A percentile compares a stretch with the other conserved stretches of the same genome.
phyloP scores from a whole-genome alignment of 2,113 vertebrate species.

The Festucalex cinctus region DNA sequence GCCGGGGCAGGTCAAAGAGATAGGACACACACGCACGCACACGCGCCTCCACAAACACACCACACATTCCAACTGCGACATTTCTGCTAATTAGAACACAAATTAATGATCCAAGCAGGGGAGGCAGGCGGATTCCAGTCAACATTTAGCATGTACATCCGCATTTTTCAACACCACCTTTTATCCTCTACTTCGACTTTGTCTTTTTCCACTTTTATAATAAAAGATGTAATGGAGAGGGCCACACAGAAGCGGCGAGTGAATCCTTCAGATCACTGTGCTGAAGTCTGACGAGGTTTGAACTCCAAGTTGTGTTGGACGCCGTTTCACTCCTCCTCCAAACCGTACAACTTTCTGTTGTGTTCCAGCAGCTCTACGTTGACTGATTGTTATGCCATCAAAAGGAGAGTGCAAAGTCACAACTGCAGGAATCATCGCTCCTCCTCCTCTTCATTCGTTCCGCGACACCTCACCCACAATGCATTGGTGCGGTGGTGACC shows the following conservation, averaged over 20 bases:
- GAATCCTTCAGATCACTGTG: not conserved
- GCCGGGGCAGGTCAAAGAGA: conserved; percentile 65
- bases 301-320: not conserved
- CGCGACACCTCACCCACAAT: conserved; percentile 64
- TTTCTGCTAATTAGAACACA: conserved; percentile 68
- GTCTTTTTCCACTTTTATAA: not conserved
- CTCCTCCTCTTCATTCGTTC: conserved; percentile 26
- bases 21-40: conserved; percentile 36
- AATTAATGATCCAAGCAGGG: conserved; percentile 64
- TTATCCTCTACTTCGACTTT: conserved; percentile 2
- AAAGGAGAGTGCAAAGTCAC: conserved; percentile 60
- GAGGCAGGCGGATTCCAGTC: conserved; percentile 44
- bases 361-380: not conserved
- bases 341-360: not conserved
- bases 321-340: not conserved
- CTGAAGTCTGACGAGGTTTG: not conserved
- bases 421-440: conserved; percentile 40
- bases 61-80: conserved; percentile 66
- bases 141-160: conserved; percentile 39
- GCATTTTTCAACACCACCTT: conserved; percentile 13
- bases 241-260: not conserved
- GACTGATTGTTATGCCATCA: not conserved
- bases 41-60: conserved; percentile 9
- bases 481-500: conserved; percentile 68
- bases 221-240: too few relatives aligned